Base-by-base conservation (phyloP, 2,113 vertebrate genomes). In the Bostrychus sinensis region DNA sequence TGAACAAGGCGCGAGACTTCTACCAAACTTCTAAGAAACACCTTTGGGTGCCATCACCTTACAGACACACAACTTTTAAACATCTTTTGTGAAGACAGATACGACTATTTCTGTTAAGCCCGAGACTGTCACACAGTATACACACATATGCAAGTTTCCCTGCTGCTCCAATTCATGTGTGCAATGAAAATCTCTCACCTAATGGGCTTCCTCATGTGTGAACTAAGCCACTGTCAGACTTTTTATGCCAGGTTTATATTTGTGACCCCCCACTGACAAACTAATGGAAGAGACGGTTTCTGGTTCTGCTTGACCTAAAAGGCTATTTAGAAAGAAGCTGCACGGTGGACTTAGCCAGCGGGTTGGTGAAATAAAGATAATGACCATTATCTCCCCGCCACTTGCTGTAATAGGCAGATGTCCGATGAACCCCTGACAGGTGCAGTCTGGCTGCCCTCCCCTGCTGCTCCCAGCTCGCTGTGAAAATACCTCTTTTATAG, bases 301-400 rank as follows among this genome's bases (percentile, higher is more conserved):
- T 66, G 43, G 56, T 53, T 66, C 50, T 62, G 48, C 36, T 38
- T 12, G 10, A 56, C 58, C 78, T 46, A 55, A 66, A 41, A 46
- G 64, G 36, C 32, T 59, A 67, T 77, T 66, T 66, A 43, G 37
- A 75, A 79, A 63, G 46, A 65, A 63, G 41, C 75, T 17, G 43
- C 38, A 32, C 7, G 28, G 54, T 16, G 48, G 70, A 69, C 66
- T 8, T 50, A 78, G 64, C 50, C 72, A 75, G 81, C 80, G 56
- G 62, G 72, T 77, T 50, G 72, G 36, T 64, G 79, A 83, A 75
- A 84, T 75, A 80, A 84, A 82, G 63, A 82, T 75, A 85, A 85
- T 66, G 59, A 72, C 48, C 86, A 78, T 81, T 83, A 75, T 73
- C 75, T 74, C 58, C 72, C 82, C 67, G n/a, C 57, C 62, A 36